Evolutionary conservation across 2,888 invertebrate genomes (phyloP), one percentile per base, ranked within the genome.

Genomic region (Augochlorella aurata): DNA sequence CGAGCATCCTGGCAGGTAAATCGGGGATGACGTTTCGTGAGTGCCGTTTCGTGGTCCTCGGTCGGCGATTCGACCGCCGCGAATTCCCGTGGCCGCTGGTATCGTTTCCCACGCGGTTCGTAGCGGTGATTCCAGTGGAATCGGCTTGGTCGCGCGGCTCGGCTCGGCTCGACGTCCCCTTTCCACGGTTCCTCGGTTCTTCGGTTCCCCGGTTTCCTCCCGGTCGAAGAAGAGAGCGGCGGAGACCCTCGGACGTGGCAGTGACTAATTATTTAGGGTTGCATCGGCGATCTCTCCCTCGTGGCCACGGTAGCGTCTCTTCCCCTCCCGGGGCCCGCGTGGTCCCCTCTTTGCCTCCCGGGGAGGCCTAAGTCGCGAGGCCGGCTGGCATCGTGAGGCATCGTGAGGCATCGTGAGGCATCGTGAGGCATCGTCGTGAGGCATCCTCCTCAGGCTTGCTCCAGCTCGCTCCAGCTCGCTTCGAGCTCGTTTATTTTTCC

Each of bases 221-320:
- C 29, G 47, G 68, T 58, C 68, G 70, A 29, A 38, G 85, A 29
- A 16, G 61, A 61, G 72, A 71, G 68, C 54, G 69, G 73, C 71
- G 70, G 79, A 74, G 84, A 80, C 52, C 71, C 80, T 74, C 76
- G 87, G 91, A 92, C 89, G 92, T 91, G 92, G 91, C 92, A 91
- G 90, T 91, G 93, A 92, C 93, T 93, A 93, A 93, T 93, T 93
- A 93, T 93, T 92, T 91, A 90, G 91, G 91, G 90, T 85, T 91
- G 92, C 90, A 85, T 87, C 87, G 87, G 87, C 85, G 89, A 87
- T 87, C 87, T 87, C 88, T 79, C 79, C 83, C 83, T 75, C 75
- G 72, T 77, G 68, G 70, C 74, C 83, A 58, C 58, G 83, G 70
- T 83, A 82, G 63, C 71, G 74, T 83, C 75, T 58, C 58, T 24